Base-by-base conservation (phyloP, 2,797 vertebrate genomes). In the Platyrinchus mystaceus region DNA sequence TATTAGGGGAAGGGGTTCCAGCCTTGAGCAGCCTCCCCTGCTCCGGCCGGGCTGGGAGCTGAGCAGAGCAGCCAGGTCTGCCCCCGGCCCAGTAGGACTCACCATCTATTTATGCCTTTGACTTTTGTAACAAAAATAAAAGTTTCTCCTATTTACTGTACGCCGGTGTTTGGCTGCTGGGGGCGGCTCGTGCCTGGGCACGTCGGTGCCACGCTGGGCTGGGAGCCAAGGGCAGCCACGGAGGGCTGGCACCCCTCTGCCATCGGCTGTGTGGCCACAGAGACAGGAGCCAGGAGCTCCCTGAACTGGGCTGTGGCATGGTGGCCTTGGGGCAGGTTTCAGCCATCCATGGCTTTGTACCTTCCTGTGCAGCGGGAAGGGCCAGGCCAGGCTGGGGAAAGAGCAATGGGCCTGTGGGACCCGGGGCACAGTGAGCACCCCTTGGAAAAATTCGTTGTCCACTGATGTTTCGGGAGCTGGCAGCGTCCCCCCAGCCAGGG, bases 121-220 rank as follows among this genome's bases (percentile, higher is more conserved):
- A 95, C 86, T 97, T 97, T 97, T 96, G 92, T 97, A 97, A 94
- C 53, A 5, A 36, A 93, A 93, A 97, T 97, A 84, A 97, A 95
- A 91, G 39, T 78, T 88, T 93, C 78, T 96, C 95, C 95, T 95
- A 44, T 96, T 95, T 97, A 17, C 87, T 50, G 59, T 92, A 53
- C 6, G 5, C 34, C 1, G 2, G 52, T 3, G 37, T 68, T 82
- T 78, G 90, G 59, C 82, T 85, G 56, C 27, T 75, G 90, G 74
- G 86, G 71, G 2, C 10, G 15, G 56, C 53, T 67, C 39, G 5
- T 62, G 78, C 66, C 87, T 3, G 64, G 71, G 60, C 87, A 53
- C 4, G 53, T 20, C 36, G 7, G n/a, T 19, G 90, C 83, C 16
- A 22, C 4, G 5, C 2, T 1, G 59, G 50, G 46, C 2, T 10